phyloP scores from a whole-genome alignment of 2,888 invertebrate species.

The Nezara viridula region DNA sequence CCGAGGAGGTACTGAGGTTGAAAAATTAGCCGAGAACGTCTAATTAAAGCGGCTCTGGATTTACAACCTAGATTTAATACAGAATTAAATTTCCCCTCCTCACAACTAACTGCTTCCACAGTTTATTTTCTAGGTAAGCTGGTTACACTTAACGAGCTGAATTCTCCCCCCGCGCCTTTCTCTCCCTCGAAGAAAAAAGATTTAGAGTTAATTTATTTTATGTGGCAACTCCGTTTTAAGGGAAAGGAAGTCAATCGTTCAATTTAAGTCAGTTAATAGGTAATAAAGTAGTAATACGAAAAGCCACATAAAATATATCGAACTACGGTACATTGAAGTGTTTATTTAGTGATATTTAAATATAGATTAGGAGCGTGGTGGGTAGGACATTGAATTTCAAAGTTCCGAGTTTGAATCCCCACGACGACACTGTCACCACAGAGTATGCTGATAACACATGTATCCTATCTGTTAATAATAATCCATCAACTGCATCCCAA shows the following conservation, averaged over 20 bases:
- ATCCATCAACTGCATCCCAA: no score
- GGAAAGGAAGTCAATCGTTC: neutral
- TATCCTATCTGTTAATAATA: no score
- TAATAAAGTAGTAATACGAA: no score
- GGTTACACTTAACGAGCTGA: neutral
- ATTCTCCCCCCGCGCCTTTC: neutral
- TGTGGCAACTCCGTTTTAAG: neutral
- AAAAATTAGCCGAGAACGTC: neutral
- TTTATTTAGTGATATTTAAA: no score
- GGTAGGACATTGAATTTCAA: no score
- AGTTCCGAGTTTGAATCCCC: no score
- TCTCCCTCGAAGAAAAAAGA: neutral
- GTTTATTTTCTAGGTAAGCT: neutral
- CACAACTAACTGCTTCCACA: neutral
- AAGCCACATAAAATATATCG: no score
- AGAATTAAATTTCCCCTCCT: neutral
- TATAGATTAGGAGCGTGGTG: no score
- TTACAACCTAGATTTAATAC: constrained; percentile 7
- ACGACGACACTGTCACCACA: no score
- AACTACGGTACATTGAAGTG: no score
- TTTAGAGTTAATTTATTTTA: constrained; percentile 16
- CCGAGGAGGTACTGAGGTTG: neutral
- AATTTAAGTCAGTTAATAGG: neutral
- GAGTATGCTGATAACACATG: no score
- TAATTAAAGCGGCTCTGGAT: neutral